Percentiles rank a stretch among this genome's conserved stretches.
Conservation (phyloP, 2,797 vertebrate genomes). For the Sphaeramia orbicularis region DNA sequence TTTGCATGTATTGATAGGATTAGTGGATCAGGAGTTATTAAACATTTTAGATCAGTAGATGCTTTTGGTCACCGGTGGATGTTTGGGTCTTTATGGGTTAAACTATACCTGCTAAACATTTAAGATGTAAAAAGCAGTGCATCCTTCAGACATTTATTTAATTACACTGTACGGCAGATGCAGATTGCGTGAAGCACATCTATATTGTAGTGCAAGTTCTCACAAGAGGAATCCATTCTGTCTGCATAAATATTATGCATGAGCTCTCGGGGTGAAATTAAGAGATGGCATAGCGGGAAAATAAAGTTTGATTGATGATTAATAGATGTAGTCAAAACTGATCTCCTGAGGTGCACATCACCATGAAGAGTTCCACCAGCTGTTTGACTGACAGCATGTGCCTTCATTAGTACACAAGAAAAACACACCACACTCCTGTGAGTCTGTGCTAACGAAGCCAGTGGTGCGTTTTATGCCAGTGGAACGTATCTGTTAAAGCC, state of each 20-base stretch:
- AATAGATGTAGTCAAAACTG: slow-evolving; percentile 66
- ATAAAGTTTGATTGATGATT: slow-evolving; percentile 73
- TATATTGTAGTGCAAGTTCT: not conserved
- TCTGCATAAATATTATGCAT: slow-evolving; percentile 47
- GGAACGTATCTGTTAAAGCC: slow-evolving; percentile 35
- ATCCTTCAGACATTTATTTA: slow-evolving; percentile 4
- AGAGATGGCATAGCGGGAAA: slow-evolving; percentile 38
- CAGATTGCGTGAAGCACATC: not conserved
- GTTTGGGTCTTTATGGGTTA: too few relatives aligned
- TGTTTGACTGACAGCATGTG: slow-evolving; percentile 68
- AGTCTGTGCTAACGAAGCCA: slow-evolving; percentile 44
- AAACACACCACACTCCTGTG: slow-evolving; percentile 34
- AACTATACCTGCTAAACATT: slow-evolving; percentile 19
- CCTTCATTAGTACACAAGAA: slow-evolving; percentile 47
- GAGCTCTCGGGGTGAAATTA: slow-evolving; percentile 58
- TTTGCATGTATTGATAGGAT: too few relatives aligned
- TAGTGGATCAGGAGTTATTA: too few relatives aligned
- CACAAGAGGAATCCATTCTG: slow-evolving; percentile 18
- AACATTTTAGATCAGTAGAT: too few relatives aligned
- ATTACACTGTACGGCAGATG: slow-evolving; percentile 1
- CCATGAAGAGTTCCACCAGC: slow-evolving; percentile 46
- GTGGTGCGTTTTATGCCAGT: slow-evolving; percentile 31
- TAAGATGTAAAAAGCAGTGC: not conserved
- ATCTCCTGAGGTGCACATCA: slow-evolving; percentile 66
- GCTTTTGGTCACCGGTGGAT: too few relatives aligned